phyloP scores from a whole-genome alignment of 2,113 vertebrate genomes.

The Lepus europaeus region DNA sequence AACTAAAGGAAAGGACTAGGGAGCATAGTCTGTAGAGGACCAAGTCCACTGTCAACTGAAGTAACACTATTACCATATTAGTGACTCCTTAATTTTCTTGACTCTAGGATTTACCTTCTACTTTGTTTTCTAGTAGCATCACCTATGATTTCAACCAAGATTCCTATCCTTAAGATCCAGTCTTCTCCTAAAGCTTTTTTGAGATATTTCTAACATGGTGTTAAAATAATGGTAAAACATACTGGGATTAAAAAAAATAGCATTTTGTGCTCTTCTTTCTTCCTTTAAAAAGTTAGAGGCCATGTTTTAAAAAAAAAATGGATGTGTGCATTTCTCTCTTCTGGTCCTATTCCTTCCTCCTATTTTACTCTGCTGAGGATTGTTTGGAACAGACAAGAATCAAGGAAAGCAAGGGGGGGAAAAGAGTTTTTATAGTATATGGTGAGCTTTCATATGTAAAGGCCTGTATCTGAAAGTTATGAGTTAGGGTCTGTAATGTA shows the following conservation, averaged over 20 bases:
- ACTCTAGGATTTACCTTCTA: background rate
- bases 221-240: conserved; percentile 37
- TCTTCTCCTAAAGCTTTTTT: conserved; percentile 29
- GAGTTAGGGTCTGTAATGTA: conserved; percentile 63
- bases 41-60: background rate
- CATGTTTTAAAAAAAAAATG: conserved; percentile 32
- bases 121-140: background rate
- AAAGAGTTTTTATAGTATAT: conserved; percentile 18
- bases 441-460: conserved; percentile 53
- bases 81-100: conserved; percentile 46
- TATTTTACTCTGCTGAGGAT: background rate
- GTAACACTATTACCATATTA: background rate
- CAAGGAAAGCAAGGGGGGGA: conserved; percentile 1
- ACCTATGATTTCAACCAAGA: background rate
- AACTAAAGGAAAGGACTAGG: background rate
- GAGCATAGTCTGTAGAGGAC: conserved; percentile 28
- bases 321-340: background rate
- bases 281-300: conserved; percentile 45
- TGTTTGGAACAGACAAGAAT: conserved; percentile 52
- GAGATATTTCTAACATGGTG: conserved; percentile 41
- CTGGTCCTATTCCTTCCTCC: background rate
- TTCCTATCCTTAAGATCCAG: conserved; percentile 46
- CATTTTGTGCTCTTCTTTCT: conserved; percentile 17
- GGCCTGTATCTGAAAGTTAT: conserved; percentile 51
- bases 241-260: conserved; percentile 5